phyloP scores from a whole-genome alignment of 2,797 vertebrate genomes.

The Dryobates pubescens region DNA sequence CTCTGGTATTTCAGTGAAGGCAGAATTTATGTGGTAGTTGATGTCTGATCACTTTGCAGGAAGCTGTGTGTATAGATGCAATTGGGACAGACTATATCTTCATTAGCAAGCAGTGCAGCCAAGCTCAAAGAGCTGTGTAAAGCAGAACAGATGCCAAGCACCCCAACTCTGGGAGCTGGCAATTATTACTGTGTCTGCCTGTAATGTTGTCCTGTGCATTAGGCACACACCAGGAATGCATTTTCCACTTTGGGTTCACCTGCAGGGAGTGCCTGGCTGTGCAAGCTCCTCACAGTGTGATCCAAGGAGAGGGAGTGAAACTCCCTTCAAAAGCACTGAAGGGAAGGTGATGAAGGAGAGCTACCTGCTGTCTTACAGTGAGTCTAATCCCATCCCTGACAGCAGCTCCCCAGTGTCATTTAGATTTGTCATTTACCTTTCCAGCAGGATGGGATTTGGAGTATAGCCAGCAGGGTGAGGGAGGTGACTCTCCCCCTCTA shows the following conservation, averaged over 20 bases:
- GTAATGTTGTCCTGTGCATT: not conserved
- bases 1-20: not conserved
- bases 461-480: not conserved
- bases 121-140: not conserved
- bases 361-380: not conserved
- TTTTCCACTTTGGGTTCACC: not conserved
- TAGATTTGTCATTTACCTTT: not conserved
- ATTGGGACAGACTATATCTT: not conserved
- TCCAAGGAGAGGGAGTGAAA: not conserved
- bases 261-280: not conserved
- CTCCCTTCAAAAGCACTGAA: not conserved
- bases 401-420: not conserved
- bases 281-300: accelerated
- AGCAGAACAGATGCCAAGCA: not conserved
- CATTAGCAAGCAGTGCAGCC: not conserved
- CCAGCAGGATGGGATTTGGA: not conserved
- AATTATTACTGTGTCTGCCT: not conserved
- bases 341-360: not conserved
- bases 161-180: not conserved
- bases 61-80: not conserved
- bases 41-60: not conserved
- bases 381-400: not conserved
- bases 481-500: too few species aligned
- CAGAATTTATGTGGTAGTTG: not conserved
- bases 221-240: not conserved